phyloP scores from a whole-genome alignment of 1,140 invertebrate genomes.

The Euura saliciscinereae region DNA sequence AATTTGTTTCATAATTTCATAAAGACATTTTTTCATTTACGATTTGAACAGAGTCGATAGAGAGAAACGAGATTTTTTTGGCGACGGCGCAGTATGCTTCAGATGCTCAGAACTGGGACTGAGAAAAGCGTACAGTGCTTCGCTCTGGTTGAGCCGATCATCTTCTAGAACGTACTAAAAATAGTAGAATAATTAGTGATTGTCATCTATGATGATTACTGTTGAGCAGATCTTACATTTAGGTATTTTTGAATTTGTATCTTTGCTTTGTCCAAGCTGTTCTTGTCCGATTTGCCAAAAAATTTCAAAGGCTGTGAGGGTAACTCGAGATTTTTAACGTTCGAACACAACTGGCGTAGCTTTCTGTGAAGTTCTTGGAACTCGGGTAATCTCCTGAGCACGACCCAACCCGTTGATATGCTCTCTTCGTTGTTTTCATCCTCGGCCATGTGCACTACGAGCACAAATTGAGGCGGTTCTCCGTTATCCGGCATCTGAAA shows the following conservation, averaged over 20 bases:
- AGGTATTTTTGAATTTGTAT: constrained; percentile 84
- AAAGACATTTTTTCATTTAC: constrained; percentile 52
- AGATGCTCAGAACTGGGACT: constrained; percentile 88
- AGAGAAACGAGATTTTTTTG: constrained; percentile 84
- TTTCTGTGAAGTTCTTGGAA: constrained; percentile 87
- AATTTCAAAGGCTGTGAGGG: constrained; percentile 81
- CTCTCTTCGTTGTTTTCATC: constrained; percentile 65
- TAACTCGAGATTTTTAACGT: constrained; percentile 80
- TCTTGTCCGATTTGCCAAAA: constrained; percentile 79
- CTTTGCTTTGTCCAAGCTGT: constrained; percentile 82
- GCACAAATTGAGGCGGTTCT: constrained; percentile 80
- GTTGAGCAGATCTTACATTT: constrained; percentile 65
- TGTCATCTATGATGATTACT: constrained; percentile 21
- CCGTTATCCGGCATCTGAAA: constrained; percentile 75
- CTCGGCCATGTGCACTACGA: constrained; percentile 79
- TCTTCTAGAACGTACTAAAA: constrained; percentile 82
- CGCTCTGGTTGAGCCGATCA: constrained; percentile 84
- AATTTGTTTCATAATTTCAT: constrained; percentile 27
- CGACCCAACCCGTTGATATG: constrained; percentile 82
- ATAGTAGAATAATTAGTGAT: constrained; percentile 33
- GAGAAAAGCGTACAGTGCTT: constrained; percentile 87
- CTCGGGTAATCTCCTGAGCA: constrained; percentile 80
- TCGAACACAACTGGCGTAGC: constrained; percentile 78
- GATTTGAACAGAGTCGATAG: constrained; percentile 86
- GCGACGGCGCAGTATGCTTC: constrained; percentile 75